These are phyloP conservation scores for Tenualosa thibaudeaui DNA, from an alignment of 2,797 vertebrate species.

Conservation along the genomic window DNA sequence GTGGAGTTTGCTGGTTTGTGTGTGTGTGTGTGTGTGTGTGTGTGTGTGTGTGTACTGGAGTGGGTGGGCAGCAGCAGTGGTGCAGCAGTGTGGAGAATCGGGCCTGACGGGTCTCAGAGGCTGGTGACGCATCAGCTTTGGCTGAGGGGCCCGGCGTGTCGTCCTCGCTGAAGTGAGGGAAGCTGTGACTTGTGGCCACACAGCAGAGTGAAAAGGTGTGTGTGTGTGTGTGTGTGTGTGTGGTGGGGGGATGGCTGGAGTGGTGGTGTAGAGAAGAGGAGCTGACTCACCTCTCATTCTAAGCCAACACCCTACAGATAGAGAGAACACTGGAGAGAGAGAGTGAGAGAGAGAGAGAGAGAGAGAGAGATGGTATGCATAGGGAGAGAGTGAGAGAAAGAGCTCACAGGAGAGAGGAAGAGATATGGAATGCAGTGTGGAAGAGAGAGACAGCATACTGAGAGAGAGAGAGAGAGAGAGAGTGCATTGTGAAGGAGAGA, in stretches of 20 bases:
- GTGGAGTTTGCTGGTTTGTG: not conserved
- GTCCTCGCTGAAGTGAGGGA: slow-evolving; percentile 4
- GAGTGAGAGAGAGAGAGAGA: slow-evolving; percentile 19
- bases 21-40: not conserved
- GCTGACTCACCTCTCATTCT: slow-evolving; percentile 42
- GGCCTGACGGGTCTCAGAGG: slow-evolving; percentile 31
- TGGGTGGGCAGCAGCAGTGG: not conserved
- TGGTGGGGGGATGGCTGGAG: not conserved
- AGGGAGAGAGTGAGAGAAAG: not conserved
- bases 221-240: slow-evolving; percentile 11
- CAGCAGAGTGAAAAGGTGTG: slow-evolving; percentile 14
- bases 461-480: not conserved
- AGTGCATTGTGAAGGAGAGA: not conserved
- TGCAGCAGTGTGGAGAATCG: slow-evolving; percentile 27
- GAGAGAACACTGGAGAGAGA: not conserved
- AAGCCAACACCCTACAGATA: slow-evolving; percentile 24
- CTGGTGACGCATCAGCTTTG: slow-evolving; percentile 2
- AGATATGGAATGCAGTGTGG: not conserved
- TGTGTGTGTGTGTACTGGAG: not conserved
- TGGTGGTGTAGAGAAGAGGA: slow-evolving; percentile 40
- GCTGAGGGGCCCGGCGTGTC: slow-evolving; percentile 5
- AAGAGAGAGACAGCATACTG: not conserved
- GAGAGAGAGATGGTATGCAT: not conserved
- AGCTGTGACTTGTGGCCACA: slow-evolving; percentile 30
- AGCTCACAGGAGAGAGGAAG: not conserved